These are phyloP conservation scores for Tromatobia lineatoria DNA, from an alignment of 2,888 invertebrate species.

Conservation along the genomic window DNA sequence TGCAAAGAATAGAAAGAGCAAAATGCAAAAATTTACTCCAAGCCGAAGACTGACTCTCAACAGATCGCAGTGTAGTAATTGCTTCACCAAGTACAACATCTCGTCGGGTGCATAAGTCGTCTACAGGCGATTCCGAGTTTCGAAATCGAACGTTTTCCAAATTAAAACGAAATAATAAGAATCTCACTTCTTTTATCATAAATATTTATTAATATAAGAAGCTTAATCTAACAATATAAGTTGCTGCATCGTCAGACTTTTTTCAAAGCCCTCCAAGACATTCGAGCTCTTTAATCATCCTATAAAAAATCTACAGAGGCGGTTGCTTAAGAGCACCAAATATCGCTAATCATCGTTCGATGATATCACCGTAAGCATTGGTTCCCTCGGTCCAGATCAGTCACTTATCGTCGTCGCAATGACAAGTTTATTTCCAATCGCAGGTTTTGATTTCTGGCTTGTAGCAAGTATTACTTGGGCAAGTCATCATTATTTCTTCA, in stretches of 20 bases:
- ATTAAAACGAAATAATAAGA: neutral
- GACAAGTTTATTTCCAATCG: constrained; percentile 53
- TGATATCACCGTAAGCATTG: neutral
- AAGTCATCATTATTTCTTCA: constrained; percentile 66
- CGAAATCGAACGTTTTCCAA: no score
- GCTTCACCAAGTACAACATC: no score
- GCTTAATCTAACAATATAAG: neutral
- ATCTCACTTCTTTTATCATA: neutral
- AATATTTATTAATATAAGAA: neutral
- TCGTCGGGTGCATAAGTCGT: no score
- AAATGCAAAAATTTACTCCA: no score
- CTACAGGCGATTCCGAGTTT: no score
- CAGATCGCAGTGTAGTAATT: no score
- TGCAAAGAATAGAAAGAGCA: no score
- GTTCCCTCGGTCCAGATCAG: neutral
- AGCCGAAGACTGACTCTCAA: no score
- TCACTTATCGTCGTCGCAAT: neutral
- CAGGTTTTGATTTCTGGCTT: constrained; percentile 41
- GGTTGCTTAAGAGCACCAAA: neutral
- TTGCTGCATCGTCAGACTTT: neutral
- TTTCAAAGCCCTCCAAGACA: neutral
- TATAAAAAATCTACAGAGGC: neutral
- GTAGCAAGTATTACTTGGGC: constrained; percentile 55
- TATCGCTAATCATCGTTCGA: neutral
- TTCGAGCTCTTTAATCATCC: constrained; percentile 19